Conservation (phyloP, 1,140 invertebrate species). For the Dreissena polymorpha region DNA sequence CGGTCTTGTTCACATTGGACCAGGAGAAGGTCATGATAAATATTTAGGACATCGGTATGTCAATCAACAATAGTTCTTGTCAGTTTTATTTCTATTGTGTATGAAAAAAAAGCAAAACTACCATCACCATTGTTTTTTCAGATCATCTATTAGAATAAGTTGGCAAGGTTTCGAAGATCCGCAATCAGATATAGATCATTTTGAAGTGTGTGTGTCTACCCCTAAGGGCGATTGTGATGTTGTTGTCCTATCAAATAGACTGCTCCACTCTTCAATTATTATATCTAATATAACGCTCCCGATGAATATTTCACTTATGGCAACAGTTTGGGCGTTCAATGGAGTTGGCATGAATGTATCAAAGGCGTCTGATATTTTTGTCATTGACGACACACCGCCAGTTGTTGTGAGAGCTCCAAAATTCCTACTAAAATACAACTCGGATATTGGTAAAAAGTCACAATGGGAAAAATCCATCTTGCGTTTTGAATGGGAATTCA, state of each 20-base stretch:
- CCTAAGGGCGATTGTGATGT: conserved; percentile 33
- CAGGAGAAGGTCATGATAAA: conserved; percentile 25
- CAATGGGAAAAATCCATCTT: conserved; percentile 47
- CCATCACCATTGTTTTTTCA: not conserved
- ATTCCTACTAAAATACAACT: conserved; percentile 13
- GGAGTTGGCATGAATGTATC: conserved; percentile 32
- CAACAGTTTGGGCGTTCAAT: conserved; percentile 44
- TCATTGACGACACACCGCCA: conserved; percentile 40
- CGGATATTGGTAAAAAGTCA: not conserved
- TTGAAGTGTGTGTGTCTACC: conserved; percentile 42
- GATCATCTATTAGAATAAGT: conserved; percentile 30
- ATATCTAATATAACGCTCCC: conserved; percentile 38
- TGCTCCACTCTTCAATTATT: conserved; percentile 17
- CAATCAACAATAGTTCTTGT: not conserved
- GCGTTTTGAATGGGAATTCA: conserved; percentile 15
- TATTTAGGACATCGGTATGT: conserved; percentile 51
- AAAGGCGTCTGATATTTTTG: conserved; percentile 38
- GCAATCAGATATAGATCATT: conserved; percentile 53
- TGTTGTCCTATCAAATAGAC: conserved; percentile 5
- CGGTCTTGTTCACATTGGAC: conserved; percentile 34
- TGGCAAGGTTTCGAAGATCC: conserved; percentile 60
- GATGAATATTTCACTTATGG: conserved; percentile 37
- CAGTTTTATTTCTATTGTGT: too few relatives aligned
- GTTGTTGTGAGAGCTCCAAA: not conserved
- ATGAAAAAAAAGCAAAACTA: too few relatives aligned